Evolutionary conservation across 2,113 vertebrate genomes (phyloP).

Genomic region (Cynocephalus volans): DNA sequence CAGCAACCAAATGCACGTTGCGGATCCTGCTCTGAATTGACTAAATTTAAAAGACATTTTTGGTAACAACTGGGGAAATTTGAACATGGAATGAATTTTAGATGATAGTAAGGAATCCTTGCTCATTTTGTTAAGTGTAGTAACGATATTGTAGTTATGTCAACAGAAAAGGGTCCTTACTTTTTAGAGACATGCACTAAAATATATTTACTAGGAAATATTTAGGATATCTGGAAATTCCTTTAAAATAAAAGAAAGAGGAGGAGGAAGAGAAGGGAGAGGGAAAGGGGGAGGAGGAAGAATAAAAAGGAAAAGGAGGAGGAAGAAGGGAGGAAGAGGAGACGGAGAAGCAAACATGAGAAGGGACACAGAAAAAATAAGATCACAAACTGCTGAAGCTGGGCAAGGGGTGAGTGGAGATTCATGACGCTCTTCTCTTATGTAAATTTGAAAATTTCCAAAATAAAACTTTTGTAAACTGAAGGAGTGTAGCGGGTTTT

Average conservation of each 20-base stretch:
- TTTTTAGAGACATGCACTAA: not conserved
- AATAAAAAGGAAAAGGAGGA: not conserved
- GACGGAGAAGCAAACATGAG: not conserved
- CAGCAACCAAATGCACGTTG: rapidly evolving
- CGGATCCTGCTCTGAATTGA: not conserved
- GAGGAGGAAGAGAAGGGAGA: not conserved
- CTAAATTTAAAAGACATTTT: not conserved
- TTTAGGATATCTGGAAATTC: not conserved
- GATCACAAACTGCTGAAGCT: not conserved
- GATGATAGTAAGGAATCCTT: not conserved
- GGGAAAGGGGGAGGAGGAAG: not conserved
- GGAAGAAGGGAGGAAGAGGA: too few relatives aligned
- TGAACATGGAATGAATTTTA: not conserved
- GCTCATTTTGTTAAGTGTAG: not conserved
- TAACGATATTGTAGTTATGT: not conserved
- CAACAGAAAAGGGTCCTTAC: not conserved
- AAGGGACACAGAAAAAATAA: not conserved
- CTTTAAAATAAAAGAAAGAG: not conserved
- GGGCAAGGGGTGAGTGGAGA: rapidly evolving
- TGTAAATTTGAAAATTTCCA: not conserved
- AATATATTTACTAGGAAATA: not conserved
- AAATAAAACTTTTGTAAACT: not conserved
- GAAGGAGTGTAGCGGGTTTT: not conserved
- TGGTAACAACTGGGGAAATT: not conserved
- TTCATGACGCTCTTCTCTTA: not conserved